These are phyloP conservation scores for Ectobius pallidus DNA, from an alignment of 2,888 invertebrate species.

Conservation along the genomic window DNA sequence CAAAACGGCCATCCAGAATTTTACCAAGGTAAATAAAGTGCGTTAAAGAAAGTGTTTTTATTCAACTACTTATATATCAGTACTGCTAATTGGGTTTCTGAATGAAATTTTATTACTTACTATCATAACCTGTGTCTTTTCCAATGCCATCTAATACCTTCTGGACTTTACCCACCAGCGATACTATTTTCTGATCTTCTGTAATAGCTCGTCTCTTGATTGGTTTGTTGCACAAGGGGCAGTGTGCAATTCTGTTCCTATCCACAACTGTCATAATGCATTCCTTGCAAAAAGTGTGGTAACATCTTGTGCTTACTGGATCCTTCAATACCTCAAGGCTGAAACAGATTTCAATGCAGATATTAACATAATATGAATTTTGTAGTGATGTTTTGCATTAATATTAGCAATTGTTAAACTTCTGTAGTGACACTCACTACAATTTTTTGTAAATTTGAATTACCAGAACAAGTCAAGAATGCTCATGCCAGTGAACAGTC, in stretches of 20 bases:
- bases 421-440: background rate
- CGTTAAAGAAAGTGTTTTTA: too few relatives aligned
- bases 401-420: background rate
- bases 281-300: background rate
- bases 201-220: slow-evolving; percentile 7
- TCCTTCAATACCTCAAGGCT: background rate
- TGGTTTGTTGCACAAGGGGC: background rate
- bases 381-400: background rate
- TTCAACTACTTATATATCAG: too few relatives aligned
- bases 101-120: too few relatives aligned
- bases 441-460: background rate
- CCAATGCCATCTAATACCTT: background rate
- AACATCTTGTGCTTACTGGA: slow-evolving; percentile 1
- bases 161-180: background rate
- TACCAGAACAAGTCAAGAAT: too few relatives aligned
- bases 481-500: too few relatives aligned
- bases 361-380: background rate
- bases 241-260: background rate
- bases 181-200: background rate
- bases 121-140: background rate
- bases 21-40: too few relatives aligned
- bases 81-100: too few relatives aligned
- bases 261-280: slow-evolving; percentile 16
- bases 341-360: background rate
- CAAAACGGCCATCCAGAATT: too few relatives aligned